phyloP scores from a whole-genome alignment of 1,140 invertebrate genomes.

The Proales similis region DNA sequence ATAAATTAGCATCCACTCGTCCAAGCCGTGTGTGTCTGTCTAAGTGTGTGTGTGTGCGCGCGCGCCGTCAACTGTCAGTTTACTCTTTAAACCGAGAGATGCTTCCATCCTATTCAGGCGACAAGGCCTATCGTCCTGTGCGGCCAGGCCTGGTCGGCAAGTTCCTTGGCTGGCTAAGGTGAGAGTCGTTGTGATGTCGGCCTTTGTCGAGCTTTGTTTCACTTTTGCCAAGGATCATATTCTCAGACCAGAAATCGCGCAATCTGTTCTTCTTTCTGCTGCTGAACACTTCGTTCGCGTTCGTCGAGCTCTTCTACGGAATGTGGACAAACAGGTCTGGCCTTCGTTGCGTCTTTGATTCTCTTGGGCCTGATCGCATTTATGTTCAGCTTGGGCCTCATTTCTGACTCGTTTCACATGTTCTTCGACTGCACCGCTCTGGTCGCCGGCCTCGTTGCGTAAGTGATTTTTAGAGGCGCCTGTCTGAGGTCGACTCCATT shows the following conservation, averaged over 20 bases:
- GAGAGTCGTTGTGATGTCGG: no score
- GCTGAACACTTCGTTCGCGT: slow-evolving; percentile 58
- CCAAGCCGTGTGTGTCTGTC: no score
- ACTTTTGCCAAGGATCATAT: slow-evolving; percentile 4
- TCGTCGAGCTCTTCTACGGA: slow-evolving; percentile 92
- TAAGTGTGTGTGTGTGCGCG: no score
- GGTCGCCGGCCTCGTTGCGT: slow-evolving; percentile 77
- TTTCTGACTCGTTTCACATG: slow-evolving; percentile 98
- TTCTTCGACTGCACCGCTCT: slow-evolving; percentile 97
- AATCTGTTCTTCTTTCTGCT: slow-evolving; percentile 38
- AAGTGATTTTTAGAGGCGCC: not conserved
- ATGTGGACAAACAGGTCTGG: slow-evolving; percentile 75
- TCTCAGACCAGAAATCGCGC: slow-evolving; percentile 25
- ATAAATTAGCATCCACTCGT: no score
- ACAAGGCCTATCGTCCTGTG: no score
- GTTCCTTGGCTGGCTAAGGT: no score
- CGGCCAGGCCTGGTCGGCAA: no score
- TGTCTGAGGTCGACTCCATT: not conserved
- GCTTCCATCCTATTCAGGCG: no score
- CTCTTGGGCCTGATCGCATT: not conserved
- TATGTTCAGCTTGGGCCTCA: slow-evolving; percentile 64
- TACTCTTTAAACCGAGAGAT: no score
- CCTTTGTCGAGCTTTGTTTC: not conserved
- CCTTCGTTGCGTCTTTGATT: not conserved
- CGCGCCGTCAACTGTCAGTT: no score